A percentile compares a stretch with the other conserved stretches of the same genome.
Evolutionary conservation across 2,888 invertebrate genomes (phyloP).

Genomic region (Lutraria lutraria): DNA sequence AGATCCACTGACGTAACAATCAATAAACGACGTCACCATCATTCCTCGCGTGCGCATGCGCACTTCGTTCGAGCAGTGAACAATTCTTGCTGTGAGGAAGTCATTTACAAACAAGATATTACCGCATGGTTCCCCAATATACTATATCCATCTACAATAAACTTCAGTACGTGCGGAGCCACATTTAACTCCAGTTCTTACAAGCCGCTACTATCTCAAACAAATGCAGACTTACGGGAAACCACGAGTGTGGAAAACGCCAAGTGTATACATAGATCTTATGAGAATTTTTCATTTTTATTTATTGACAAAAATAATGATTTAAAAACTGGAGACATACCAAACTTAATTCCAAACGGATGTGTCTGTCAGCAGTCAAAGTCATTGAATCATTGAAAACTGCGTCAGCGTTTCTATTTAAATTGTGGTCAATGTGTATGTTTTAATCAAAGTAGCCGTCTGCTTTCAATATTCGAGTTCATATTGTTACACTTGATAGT

Average conservation of each 20-base stretch:
- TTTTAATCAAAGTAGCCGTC: not conserved
- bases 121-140: conserved; percentile 52
- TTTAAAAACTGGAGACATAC: conserved; percentile 46
- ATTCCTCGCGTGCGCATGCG: conserved; percentile 13
- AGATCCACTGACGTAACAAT: conserved; percentile 40
- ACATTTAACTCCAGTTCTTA: not conserved
- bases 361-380: conserved; percentile 38
- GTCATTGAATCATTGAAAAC: not conserved
- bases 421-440: not conserved
- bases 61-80: not conserved
- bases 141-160: conserved; percentile 47
- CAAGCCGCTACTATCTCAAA: conserved; percentile 61
- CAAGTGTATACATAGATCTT: conserved; percentile 39
- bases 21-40: conserved; percentile 32
- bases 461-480: too few relatives aligned
- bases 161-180: conserved; percentile 46
- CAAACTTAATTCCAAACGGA: conserved; percentile 51
- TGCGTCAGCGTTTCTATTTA: not conserved
- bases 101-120: conserved; percentile 53
- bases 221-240: not conserved
- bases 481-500: too few relatives aligned
- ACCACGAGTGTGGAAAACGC: not conserved
- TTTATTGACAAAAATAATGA: conserved; percentile 44
- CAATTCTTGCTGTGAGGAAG: conserved; percentile 49
- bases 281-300: conserved; percentile 50